Percentiles rank a stretch among this genome's conserved stretches.
These are phyloP conservation scores for Bergia sp. DNA, from an alignment of 92 coral and sea anemone species.

Conservation along the genomic window DNA sequence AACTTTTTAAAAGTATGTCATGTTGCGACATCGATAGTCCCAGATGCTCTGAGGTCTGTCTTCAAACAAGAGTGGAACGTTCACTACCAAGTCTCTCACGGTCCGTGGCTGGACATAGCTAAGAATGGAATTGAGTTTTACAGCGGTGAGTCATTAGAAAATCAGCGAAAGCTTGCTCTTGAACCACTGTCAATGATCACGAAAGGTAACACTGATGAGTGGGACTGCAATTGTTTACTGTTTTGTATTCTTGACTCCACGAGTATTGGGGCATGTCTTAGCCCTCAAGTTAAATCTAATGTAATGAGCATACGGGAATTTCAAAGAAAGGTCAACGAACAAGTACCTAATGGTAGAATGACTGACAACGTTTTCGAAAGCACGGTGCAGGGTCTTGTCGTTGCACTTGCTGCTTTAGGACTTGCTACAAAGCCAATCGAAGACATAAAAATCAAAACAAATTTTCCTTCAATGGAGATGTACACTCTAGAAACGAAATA, in stretches of 20 bases:
- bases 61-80: slow-evolving; percentile 67
- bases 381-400: slow-evolving; percentile 16
- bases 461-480: slow-evolving; percentile 28
- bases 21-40: slow-evolving; percentile 35
- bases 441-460: slow-evolving; percentile 22
- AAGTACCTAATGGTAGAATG: slow-evolving; percentile 17
- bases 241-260: slow-evolving; percentile 58
- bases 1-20: slow-evolving; percentile 34
- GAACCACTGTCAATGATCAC: slow-evolving; percentile 25
- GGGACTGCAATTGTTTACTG: slow-evolving; percentile 64
- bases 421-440: slow-evolving; percentile 28
- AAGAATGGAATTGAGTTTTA: slow-evolving; percentile 48
- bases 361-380: slow-evolving; percentile 24
- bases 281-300: neutral
- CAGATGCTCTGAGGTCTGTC: slow-evolving; percentile 50
- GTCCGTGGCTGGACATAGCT: slow-evolving; percentile 55
- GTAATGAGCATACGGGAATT: slow-evolving; percentile 32
- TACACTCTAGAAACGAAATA: neutral
- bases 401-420: slow-evolving; percentile 34
- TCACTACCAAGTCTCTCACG: slow-evolving; percentile 41
- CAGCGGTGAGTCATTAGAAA: slow-evolving; percentile 34
- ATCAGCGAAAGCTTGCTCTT: slow-evolving; percentile 32
- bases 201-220: slow-evolving; percentile 55
- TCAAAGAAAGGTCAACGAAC: slow-evolving; percentile 38
- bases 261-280: slow-evolving; percentile 47